These are phyloP conservation scores for Stegana nigrithorax DNA, from an alignment of 2,888 invertebrate species.

Conservation along the genomic window DNA sequence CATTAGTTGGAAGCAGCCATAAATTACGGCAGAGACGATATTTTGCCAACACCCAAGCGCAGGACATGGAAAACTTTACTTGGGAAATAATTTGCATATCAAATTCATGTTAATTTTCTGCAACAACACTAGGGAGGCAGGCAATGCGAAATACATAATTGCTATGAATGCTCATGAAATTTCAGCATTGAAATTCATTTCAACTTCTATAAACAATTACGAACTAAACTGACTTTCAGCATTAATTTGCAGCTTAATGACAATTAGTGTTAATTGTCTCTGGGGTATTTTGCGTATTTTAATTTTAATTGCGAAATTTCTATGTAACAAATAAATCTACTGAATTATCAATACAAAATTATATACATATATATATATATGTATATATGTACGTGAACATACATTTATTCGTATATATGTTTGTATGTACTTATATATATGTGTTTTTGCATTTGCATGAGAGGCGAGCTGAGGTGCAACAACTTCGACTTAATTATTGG, in stretches of 20 bases:
- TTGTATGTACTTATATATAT: too few relatives aligned
- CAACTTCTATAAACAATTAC: conserved; percentile 17
- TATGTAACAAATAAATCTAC: neutral
- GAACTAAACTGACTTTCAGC: conserved; percentile 9
- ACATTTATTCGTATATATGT: too few relatives aligned
- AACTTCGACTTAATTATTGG: conserved; percentile 56
- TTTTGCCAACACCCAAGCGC: too few relatives aligned
- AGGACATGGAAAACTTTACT: conserved; percentile 45
- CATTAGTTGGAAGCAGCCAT: too few relatives aligned
- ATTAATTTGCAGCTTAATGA: conserved; percentile 39
- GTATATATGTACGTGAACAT: too few relatives aligned
- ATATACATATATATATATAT: too few relatives aligned
- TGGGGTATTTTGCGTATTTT: conserved; percentile 43
- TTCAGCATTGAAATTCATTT: conserved; percentile 2
- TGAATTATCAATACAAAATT: too few relatives aligned
- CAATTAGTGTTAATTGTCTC: conserved; percentile 61
- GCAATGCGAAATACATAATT: conserved; percentile 8
- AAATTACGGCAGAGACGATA: too few relatives aligned
- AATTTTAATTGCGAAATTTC: conserved; percentile 48
- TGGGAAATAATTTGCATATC: conserved; percentile 42
- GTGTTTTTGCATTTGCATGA: too few relatives aligned
- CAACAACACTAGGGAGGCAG: neutral
- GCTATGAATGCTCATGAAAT: neutral
- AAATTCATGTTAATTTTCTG: conserved; percentile 4
- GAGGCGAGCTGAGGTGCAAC: neutral